phyloP scores from a whole-genome alignment of 2,797 vertebrate genomes.

The Tolypeutes matacus region DNA sequence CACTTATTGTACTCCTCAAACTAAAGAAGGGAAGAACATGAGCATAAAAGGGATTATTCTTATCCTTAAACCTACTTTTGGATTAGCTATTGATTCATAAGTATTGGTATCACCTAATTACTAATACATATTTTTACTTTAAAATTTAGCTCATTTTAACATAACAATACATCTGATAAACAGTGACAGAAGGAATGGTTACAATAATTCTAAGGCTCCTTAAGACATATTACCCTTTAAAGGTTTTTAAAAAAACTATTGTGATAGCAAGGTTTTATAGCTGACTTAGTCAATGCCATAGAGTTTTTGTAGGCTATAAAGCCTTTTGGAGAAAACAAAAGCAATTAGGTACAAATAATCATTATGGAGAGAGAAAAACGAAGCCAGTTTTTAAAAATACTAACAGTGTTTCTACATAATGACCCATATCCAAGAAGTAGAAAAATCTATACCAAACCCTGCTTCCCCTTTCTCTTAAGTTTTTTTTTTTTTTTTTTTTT shows the following conservation, averaged over 20 bases:
- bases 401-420: background rate
- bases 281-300: background rate
- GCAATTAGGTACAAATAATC: constrained; percentile 24
- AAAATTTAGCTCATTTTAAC: constrained; percentile 52
- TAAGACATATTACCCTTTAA: constrained; percentile 34
- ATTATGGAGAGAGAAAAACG: constrained; percentile 8
- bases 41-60: background rate
- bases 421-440: background rate
- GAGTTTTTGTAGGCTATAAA: constrained; percentile 43
- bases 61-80: constrained; percentile 49
- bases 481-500: too few relatives aligned
- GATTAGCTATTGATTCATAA: constrained; percentile 35
- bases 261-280: constrained; percentile 45
- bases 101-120: constrained; percentile 32
- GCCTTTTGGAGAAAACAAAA: constrained; percentile 44
- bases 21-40: constrained; percentile 42
- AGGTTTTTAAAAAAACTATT: constrained; percentile 41
- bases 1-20: constrained; percentile 5
- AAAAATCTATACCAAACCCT: background rate
- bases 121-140: constrained; percentile 22
- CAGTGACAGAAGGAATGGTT: background rate
- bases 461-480: constrained; percentile 15
- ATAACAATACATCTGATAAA: constrained; percentile 39
- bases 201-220: constrained; percentile 30
- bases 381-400: constrained; percentile 55